These are phyloP conservation scores for Scopus umbretta DNA, from an alignment of 2,113 vertebrate genomes.

Conservation along the genomic window DNA sequence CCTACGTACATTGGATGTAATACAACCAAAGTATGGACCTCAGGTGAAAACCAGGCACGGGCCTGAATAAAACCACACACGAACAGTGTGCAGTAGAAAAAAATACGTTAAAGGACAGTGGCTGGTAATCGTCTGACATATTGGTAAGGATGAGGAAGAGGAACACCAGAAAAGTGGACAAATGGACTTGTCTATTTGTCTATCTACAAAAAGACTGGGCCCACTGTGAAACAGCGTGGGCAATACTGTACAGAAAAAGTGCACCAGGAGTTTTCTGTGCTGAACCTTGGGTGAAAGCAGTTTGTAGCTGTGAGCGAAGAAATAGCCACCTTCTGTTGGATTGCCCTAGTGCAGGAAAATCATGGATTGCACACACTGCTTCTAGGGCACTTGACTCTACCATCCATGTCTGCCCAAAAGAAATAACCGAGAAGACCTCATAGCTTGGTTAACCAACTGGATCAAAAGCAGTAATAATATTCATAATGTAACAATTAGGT, in stretches of 20 bases:
- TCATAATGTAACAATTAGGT: not conserved
- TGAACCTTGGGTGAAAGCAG: not conserved
- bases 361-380: not conserved
- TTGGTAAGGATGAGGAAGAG: not conserved
- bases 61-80: not conserved
- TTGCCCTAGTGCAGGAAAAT: not conserved
- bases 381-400: not conserved
- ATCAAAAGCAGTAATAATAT: not conserved
- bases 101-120: not conserved
- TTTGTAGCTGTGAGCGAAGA: not conserved
- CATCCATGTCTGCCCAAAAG: not conserved
- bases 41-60: not conserved
- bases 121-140: not conserved
- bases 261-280: not conserved
- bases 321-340: not conserved
- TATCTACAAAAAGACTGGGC: not conserved
- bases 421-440: not conserved
- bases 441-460: not conserved
- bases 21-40: not conserved
- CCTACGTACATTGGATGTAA: not conserved
- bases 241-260: not conserved
- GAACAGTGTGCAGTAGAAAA: not conserved
- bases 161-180: not conserved
- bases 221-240: not conserved
- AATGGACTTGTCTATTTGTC: no score